Conservation (phyloP, 2,113 vertebrate species). For the Tretioscincus oriximinensis region DNA sequence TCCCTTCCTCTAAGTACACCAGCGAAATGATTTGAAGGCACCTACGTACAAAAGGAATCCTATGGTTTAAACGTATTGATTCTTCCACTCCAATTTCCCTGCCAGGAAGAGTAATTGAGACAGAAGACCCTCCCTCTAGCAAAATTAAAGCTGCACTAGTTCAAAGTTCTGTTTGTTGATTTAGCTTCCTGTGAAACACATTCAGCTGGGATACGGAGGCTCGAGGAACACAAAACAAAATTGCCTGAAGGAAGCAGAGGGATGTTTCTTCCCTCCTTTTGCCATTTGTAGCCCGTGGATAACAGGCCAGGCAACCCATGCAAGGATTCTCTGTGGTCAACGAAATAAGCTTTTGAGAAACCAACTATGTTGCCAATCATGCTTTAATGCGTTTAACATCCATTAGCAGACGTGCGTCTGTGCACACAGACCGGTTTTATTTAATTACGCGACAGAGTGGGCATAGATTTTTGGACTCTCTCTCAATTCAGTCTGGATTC, state of each 20-base stretch:
- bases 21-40: constrained; percentile 79
- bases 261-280: constrained; percentile 17
- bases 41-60: constrained; percentile 69
- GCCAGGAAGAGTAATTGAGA: constrained; percentile 58
- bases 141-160: constrained; percentile 53
- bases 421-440: constrained; percentile 20
- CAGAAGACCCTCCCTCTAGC: constrained; percentile 35
- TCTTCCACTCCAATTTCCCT: constrained; percentile 60
- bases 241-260: constrained; percentile 44
- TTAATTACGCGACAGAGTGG: constrained; percentile 3
- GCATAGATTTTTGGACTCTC: rapidly evolving
- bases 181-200: constrained; percentile 64
- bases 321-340: constrained; percentile 38
- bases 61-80: constrained; percentile 57
- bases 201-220: constrained; percentile 52
- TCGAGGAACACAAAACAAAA: constrained; percentile 41
- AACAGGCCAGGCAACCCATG: neutral
- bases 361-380: neutral
- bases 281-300: constrained; percentile 44
- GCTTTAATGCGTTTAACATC: constrained; percentile 32
- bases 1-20: neutral
- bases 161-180: constrained; percentile 63
- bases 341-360: constrained; percentile 12
- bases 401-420: constrained; percentile 25
- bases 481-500: neutral